Conservation (phyloP, 53 echinoderm and acorn worm genomes). For the Antedon mediterranea region DNA sequence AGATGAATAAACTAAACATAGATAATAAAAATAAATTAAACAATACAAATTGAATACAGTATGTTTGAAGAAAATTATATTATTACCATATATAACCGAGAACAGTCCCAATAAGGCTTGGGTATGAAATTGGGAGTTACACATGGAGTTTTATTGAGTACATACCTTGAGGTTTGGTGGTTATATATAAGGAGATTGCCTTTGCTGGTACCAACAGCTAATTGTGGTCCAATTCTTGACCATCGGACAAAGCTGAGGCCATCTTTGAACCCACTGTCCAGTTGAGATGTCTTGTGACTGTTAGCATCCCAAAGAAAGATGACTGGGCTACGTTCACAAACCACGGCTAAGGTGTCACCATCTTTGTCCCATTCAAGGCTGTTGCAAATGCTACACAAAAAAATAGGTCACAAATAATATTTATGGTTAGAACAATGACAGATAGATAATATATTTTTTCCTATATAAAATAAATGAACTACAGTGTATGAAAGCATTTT, state of each 20-base stretch:
- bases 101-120: too few relatives aligned
- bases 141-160: too few relatives aligned
- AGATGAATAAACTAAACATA: neutral
- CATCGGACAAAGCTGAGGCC: constrained; percentile 55
- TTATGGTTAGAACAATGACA: too few relatives aligned
- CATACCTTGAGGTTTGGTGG: constrained; percentile 90
- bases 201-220: constrained; percentile 79
- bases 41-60: too few relatives aligned
- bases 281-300: constrained; percentile 64
- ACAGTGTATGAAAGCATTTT: too few relatives aligned
- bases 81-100: too few relatives aligned
- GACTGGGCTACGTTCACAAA: constrained; percentile 78
- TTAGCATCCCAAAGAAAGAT: constrained; percentile 99
- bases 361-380: constrained; percentile 94
- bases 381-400: constrained; percentile 33
- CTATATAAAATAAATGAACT: too few relatives aligned
- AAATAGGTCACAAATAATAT: too few relatives aligned
- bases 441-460: too few relatives aligned
- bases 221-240: constrained; percentile 78
- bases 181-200: constrained; percentile 89
- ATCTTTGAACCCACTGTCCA: constrained; percentile 94
- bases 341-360: constrained; percentile 86
- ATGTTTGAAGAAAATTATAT: too few relatives aligned
- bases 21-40: too few relatives aligned
- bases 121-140: too few relatives aligned